Percentiles rank a stretch among this genome's conserved stretches.
phyloP scores from a whole-genome alignment of 2,888 invertebrate species.

The Augiades crinisus region DNA sequence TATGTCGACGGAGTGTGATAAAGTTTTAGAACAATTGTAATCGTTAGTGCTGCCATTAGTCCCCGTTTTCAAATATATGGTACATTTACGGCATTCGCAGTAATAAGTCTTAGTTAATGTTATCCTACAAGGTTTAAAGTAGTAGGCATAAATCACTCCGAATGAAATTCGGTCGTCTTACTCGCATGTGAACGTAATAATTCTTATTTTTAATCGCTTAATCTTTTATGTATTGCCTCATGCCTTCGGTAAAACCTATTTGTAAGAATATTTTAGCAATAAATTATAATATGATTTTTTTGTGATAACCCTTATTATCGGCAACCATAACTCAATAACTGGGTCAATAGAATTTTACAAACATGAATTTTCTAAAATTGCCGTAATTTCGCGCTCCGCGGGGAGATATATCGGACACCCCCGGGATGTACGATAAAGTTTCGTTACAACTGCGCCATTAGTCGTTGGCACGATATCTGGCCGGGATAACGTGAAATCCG shows the following conservation, averaged over 20 bases:
- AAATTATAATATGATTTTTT: no score
- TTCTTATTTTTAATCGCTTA: no score
- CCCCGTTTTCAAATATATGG: background rate
- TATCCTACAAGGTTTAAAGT: no score
- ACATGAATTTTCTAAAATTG: constrained; percentile 4
- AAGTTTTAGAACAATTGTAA: constrained; percentile 12
- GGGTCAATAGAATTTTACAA: constrained; percentile 2
- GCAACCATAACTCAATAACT: background rate
- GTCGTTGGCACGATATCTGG: constrained; percentile 16
- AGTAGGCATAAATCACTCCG: no score
- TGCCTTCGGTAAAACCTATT: no score
- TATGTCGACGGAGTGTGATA: constrained; percentile 11
- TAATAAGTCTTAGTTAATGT: background rate
- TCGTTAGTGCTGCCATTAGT: constrained; percentile 2
- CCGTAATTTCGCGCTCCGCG: background rate
- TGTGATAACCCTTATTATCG: no score
- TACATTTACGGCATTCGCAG: background rate
- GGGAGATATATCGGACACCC: constrained; percentile 9
- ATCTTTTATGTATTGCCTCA: no score
- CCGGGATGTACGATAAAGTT: constrained; percentile 15
- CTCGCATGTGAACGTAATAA: no score
- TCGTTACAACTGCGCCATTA: constrained; percentile 14
- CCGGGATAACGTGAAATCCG: constrained; percentile 9
- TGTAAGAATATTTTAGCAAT: no score
- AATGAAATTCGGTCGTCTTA: no score